Evolutionary conservation across 2,113 vertebrate genomes (phyloP).

Genomic region (Odobenus rosmarus): DNA sequence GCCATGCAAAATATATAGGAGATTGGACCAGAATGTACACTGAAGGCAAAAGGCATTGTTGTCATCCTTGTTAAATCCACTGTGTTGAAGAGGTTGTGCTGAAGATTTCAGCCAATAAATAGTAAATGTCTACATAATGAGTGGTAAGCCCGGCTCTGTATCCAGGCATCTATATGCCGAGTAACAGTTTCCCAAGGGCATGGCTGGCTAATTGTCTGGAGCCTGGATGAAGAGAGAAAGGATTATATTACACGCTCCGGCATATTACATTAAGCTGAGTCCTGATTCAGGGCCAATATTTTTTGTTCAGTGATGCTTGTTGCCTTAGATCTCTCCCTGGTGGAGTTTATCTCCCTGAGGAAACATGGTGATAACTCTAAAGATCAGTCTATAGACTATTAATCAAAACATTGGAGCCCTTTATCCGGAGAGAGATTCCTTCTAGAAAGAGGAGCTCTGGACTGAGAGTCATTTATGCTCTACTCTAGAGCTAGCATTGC

Average conservation of each 20-base stretch:
- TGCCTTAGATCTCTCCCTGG: slow-evolving; percentile 23
- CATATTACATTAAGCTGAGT: slow-evolving; percentile 33
- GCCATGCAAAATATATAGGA: background rate
- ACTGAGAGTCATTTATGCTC: background rate
- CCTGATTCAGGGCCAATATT: slow-evolving; percentile 50
- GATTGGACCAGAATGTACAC: background rate
- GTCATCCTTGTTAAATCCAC: background rate
- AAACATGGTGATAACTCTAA: background rate
- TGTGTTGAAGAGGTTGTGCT: background rate
- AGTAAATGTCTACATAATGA: background rate
- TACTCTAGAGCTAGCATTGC: background rate
- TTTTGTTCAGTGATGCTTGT: slow-evolving; percentile 45
- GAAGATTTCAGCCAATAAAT: background rate
- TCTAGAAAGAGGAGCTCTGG: background rate
- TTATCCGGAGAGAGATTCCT: background rate
- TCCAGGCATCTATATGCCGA: background rate
- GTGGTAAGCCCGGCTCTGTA: background rate
- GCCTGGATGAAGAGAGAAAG: background rate
- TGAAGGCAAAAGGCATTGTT: background rate
- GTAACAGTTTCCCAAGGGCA: background rate
- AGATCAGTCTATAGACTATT: background rate
- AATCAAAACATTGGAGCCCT: background rate
- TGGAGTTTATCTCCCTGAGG: background rate
- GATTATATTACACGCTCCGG: background rate
- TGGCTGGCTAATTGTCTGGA: slow-evolving; percentile 64